These are phyloP conservation scores for Drosophila rufa DNA, from an alignment of 1,140 invertebrate genomes.

Conservation along the genomic window DNA sequence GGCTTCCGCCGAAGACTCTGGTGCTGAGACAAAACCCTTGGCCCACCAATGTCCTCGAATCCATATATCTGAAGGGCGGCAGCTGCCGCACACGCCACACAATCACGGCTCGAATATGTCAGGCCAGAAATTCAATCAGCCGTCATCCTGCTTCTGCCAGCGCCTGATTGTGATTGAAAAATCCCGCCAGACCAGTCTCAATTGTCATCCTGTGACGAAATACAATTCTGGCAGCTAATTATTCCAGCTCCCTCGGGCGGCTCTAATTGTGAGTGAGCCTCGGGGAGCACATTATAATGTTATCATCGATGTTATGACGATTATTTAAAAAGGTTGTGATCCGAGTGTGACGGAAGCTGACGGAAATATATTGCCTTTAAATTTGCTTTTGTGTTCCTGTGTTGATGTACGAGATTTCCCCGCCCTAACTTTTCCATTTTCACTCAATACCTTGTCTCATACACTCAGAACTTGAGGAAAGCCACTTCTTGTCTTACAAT, in stretches of 20 bases:
- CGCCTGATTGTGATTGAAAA: slow-evolving; percentile 38
- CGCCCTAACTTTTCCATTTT: not conserved
- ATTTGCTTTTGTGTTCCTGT: slow-evolving; percentile 23
- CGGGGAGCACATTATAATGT: slow-evolving; percentile 47
- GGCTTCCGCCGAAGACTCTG: slow-evolving; percentile 12
- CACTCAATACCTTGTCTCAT: not conserved
- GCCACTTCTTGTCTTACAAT: too few relatives aligned
- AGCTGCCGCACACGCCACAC: slow-evolving; percentile 59
- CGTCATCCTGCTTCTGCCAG: slow-evolving; percentile 26
- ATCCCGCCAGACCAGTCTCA: slow-evolving; percentile 28
- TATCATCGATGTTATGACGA: slow-evolving; percentile 39
- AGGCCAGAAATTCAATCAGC: slow-evolving; percentile 69
- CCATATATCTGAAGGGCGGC: slow-evolving; percentile 48
- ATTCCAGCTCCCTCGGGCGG: slow-evolving; percentile 36
- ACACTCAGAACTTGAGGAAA: not conserved
- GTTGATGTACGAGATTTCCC: slow-evolving; percentile 30
- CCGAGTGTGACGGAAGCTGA: slow-evolving; percentile 32
- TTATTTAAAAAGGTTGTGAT: slow-evolving; percentile 18
- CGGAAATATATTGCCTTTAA: slow-evolving; percentile 35
- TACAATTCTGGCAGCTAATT: slow-evolving; percentile 61
- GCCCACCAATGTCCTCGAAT: slow-evolving; percentile 30
- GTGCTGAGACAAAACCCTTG: slow-evolving; percentile 30
- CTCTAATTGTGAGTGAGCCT: slow-evolving; percentile 17
- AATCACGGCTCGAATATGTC: slow-evolving; percentile 63
- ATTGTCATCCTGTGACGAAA: slow-evolving; percentile 22